Conservation (phyloP, 1,140 invertebrate genomes). For the Drosophila hydei region DNA sequence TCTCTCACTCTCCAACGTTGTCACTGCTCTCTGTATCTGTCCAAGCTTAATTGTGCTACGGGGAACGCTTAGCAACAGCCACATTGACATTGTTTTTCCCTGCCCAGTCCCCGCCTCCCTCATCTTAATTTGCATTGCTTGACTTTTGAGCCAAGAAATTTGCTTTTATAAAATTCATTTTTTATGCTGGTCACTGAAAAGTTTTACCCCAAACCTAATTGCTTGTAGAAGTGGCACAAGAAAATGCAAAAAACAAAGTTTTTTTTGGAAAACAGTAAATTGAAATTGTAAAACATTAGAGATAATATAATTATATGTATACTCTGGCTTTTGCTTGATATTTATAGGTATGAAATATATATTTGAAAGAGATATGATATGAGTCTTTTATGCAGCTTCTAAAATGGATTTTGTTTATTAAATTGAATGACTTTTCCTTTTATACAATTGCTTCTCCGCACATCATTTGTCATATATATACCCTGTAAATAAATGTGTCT, state of each 20-base stretch:
- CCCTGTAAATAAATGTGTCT: too few relatives aligned
- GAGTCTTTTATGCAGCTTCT: too few relatives aligned
- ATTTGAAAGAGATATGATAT: too few relatives aligned
- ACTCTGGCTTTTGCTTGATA: too few relatives aligned
- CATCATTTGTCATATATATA: conserved; percentile 25
- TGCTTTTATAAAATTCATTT: conserved; percentile 33
- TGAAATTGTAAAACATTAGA: conserved; percentile 13
- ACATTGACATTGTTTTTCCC: conserved; percentile 44
- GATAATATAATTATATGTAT: background rate
- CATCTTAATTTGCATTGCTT: conserved; percentile 35
- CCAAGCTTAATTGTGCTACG: conserved; percentile 44
- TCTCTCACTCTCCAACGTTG: background rate
- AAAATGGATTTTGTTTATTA: background rate
- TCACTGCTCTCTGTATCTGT: background rate
- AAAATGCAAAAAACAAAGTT: conserved; percentile 7
- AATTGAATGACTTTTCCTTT: background rate
- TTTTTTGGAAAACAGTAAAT: background rate
- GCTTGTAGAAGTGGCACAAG: conserved; percentile 24
- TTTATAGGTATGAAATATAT: too few relatives aligned
- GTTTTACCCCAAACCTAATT: conserved; percentile 32
- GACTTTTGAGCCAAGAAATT: conserved; percentile 52
- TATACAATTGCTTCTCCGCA: background rate
- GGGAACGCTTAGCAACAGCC: conserved; percentile 45
- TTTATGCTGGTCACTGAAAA: conserved; percentile 28
- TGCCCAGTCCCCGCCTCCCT: background rate